Base-by-base conservation (phyloP, 2,888 invertebrate genomes). In the Cynaeus angustus region DNA sequence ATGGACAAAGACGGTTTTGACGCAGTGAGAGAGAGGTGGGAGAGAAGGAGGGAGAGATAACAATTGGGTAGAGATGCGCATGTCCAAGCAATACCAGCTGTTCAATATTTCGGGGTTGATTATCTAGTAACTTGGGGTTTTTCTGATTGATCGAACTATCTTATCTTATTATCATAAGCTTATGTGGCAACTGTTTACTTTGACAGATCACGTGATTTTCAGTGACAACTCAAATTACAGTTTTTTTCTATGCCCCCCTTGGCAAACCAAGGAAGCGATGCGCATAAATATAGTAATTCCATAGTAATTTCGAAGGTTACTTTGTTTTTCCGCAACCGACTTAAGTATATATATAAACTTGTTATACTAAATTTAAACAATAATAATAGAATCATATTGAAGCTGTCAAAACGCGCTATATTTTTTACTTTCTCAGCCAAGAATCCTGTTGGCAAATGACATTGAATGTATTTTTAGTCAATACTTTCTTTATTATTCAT, bases 41-140 rank as follows among this genome's bases (percentile, higher is more conserved):
- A n/a, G 33, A 38, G 43, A 56, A 56, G 56, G 66, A 66, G 56
- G 56, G 66, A 66, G 65, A 53, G 65, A 65, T 48, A 66, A 66
- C 66, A 66, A 66, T 37, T 37, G 65, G 41, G 6, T n/a, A 37
- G 43, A 3, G n/a, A 28, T 48, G 55, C 56, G 55, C n/a, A 37
- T 46, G 55, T 13, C 16, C 13, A 14, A 26, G 13, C 8, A 9
- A 45, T 7, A 46, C 53, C 66, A 66, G 66, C 66, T 66, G 66
- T 66, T 66, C 66, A 38, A 66, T 66, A 66, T 26, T 66, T 62
- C 50, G 37, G 26, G 26, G 13, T 10, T 9, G 55, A 30, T 8
- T 41, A 5, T 53, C 38, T 9, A 30, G 30, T 52, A 30, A 13
- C n/a, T 59, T 59, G 59, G 13, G 41, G 4, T 21, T 21, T 3